A percentile compares a stretch with the other conserved stretches of the same genome.
Conservation (phyloP, 1,140 invertebrate species). For the Wiebesia pumilae region DNA sequence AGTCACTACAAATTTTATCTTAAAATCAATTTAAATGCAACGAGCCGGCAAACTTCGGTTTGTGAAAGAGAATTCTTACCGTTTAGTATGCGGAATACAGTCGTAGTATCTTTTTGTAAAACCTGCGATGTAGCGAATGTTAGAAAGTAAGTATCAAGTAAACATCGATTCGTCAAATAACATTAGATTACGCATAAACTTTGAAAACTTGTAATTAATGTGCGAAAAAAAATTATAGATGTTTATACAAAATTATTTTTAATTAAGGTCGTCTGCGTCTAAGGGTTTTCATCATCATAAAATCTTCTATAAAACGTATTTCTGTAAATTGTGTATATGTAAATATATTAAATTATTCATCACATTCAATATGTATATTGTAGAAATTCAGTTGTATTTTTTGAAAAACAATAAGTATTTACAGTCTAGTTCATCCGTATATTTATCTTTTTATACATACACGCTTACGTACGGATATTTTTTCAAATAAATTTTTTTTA, state of each 20-base stretch:
- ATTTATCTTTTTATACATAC: too few species aligned
- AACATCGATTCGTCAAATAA: constrained; percentile 1
- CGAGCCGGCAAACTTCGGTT: neutral
- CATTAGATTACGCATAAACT: neutral
- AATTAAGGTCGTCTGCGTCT: neutral
- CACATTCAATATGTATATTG: too few species aligned
- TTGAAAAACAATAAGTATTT: too few species aligned
- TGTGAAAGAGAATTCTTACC: neutral
- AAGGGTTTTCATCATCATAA: neutral
- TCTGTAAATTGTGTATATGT: too few species aligned
- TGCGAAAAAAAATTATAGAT: neutral
- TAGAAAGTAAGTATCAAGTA: constrained; percentile 1
- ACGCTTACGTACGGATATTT: neutral
- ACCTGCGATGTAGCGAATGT: neutral
- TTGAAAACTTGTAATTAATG: neutral
- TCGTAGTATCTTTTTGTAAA: neutral
- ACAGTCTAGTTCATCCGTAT: too few species aligned
- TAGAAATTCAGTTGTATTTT: too few species aligned
- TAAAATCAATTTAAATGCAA: constrained; percentile 13
- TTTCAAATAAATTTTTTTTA: neutral
- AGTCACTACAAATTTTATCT: constrained; percentile 6
- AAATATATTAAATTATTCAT: too few species aligned
- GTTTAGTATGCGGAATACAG: neutral
- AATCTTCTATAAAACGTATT: neutral
- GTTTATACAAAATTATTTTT: neutral